phyloP scores from a whole-genome alignment of 2,888 invertebrate genomes.

The Steromphala cineraria region DNA sequence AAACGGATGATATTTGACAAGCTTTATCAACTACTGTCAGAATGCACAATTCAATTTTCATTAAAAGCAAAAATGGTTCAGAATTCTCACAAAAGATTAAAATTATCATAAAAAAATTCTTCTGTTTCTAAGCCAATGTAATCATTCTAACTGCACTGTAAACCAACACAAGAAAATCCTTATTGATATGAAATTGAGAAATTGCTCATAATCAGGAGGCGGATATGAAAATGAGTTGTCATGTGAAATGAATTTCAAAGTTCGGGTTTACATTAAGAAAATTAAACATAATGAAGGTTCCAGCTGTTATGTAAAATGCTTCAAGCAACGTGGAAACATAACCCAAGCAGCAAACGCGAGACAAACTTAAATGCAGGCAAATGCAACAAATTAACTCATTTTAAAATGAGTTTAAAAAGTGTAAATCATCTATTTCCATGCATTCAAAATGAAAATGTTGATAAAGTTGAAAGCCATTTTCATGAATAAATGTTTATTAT shows the following conservation, averaged over 20 bases:
- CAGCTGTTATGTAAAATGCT: constrained; percentile 4
- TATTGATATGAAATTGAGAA: neutral
- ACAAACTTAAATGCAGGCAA: neutral
- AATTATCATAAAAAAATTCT: constrained; percentile 4
- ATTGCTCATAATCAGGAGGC: neutral
- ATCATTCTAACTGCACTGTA: neutral
- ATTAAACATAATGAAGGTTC: neutral
- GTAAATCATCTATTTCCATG: neutral
- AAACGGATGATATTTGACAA: constrained; percentile 15
- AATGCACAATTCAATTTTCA: constrained; percentile 2
- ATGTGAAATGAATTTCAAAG: constrained; percentile 3
- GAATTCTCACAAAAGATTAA: neutral
- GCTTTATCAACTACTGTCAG: constrained; percentile 16
- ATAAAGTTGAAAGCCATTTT: neutral
- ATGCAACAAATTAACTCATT: constrained; percentile 2
- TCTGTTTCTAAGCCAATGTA: neutral
- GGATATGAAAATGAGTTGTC: constrained; percentile 11
- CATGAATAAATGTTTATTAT: neutral
- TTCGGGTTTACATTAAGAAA: neutral
- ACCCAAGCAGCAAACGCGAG: neutral
- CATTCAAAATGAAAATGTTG: neutral
- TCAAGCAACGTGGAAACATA: neutral
- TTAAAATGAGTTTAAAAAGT: neutral
- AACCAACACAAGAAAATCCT: neutral
- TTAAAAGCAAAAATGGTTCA: neutral